phyloP scores from a whole-genome alignment of 2,797 vertebrate genomes.

The Microchirus variegatus region DNA sequence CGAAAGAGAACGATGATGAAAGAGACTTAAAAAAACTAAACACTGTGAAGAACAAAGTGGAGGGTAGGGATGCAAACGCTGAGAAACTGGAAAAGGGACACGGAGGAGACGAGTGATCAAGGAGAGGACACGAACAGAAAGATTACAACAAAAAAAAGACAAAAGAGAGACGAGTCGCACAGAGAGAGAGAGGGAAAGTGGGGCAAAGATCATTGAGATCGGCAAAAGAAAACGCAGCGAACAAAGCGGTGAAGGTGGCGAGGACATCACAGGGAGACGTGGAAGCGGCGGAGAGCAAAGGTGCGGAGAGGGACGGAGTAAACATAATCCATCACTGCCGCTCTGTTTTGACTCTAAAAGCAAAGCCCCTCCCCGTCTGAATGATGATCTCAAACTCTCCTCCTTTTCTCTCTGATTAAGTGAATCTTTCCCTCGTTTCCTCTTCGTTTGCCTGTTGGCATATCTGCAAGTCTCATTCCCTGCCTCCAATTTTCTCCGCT shows the following conservation, averaged over 20 bases:
- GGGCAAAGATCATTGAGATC: not conserved
- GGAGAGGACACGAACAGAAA: not conserved
- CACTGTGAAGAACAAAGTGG: not conserved
- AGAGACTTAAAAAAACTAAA: not conserved
- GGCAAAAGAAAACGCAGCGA: not conserved
- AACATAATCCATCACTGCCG: slow-evolving; percentile 76
- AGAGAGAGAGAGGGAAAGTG: not conserved
- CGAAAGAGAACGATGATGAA: not conserved
- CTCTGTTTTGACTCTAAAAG: slow-evolving; percentile 11
- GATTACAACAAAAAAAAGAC: not conserved
- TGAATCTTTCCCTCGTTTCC: not conserved
- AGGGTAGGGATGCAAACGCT: not conserved
- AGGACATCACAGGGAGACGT: not conserved
- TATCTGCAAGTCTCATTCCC: no score
- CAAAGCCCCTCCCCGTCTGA: slow-evolving; percentile 35
- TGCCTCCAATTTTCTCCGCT: no score
- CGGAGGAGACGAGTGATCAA: not conserved
- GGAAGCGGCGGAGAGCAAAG: slow-evolving; percentile 15
- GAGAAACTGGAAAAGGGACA: not conserved
- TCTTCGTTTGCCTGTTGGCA: not conserved
- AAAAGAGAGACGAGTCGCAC: not conserved
- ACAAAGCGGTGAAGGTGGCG: not conserved
- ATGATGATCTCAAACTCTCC: slow-evolving; percentile 35
- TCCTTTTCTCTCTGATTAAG: not conserved
- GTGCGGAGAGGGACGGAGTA: slow-evolving; percentile 56